Evolutionary conservation across 2,113 vertebrate genomes (phyloP).

Genomic region (Stictonetta naevosa): DNA sequence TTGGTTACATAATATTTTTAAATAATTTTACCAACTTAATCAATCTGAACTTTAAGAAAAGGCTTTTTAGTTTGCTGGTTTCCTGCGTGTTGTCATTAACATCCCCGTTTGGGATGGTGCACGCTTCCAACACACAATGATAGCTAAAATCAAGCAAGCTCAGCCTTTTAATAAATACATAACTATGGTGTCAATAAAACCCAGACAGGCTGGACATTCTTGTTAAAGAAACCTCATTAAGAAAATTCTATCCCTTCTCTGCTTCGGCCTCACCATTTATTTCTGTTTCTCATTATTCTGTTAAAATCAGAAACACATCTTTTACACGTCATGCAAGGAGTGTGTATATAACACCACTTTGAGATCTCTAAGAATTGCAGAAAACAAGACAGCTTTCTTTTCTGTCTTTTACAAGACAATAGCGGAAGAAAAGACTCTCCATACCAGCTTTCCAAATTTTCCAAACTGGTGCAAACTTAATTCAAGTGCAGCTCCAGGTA

Average conservation of each 20-base stretch:
- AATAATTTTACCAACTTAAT: background rate
- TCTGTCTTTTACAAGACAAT: background rate
- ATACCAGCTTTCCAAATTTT: background rate
- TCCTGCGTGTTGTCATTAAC: background rate
- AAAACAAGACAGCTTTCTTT: background rate
- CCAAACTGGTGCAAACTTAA: background rate
- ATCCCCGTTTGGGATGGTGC: background rate
- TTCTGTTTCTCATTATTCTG: background rate
- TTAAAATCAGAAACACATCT: background rate
- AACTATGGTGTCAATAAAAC: background rate
- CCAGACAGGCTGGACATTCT: background rate
- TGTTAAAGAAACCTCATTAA: background rate
- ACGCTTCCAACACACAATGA: background rate
- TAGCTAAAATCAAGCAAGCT: background rate
- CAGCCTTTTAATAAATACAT: background rate
- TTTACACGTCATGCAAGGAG: background rate
- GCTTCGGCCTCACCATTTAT: background rate
- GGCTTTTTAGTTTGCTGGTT: background rate
- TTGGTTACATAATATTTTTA: background rate
- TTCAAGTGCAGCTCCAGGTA: background rate
- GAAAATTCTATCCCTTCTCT: background rate
- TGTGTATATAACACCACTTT: background rate
- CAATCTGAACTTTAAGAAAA: background rate
- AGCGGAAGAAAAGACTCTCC: background rate
- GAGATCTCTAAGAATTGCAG: background rate